Percentiles rank a stretch among this genome's conserved stretches.
phyloP scores from a whole-genome alignment of 2,113 vertebrate genomes.

The Eupsittula cactorum region DNA sequence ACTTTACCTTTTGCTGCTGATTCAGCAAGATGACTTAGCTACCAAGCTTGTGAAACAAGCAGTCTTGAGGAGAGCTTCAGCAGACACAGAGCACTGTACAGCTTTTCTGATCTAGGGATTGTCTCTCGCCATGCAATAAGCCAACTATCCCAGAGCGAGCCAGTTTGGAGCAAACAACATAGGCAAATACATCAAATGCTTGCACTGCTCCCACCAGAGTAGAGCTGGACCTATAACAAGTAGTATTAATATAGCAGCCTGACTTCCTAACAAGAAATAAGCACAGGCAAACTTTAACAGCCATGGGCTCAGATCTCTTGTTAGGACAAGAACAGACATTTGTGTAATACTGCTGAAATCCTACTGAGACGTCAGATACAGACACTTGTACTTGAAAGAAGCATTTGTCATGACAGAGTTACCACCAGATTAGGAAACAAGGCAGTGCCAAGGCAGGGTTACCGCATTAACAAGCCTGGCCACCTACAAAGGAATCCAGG shows the following conservation, averaged over 20 bases:
- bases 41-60: too few species aligned
- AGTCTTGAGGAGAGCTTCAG: neutral
- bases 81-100: neutral
- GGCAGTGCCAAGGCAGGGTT: neutral
- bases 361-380: neutral
- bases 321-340: neutral
- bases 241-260: rapidly evolving
- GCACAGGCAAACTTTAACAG: neutral
- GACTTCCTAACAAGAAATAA: neutral
- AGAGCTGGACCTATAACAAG: neutral
- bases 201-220: neutral
- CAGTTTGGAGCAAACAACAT: neutral
- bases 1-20: too few species aligned
- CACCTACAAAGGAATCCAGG: neutral
- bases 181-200: neutral
- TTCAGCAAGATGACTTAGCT: too few species aligned
- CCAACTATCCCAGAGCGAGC: neutral
- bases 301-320: neutral
- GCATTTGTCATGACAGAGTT: neutral
- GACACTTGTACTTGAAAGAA: neutral
- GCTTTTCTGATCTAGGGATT: neutral
- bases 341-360: neutral
- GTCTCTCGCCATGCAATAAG: neutral
- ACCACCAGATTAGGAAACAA: slow-evolving; percentile 12
- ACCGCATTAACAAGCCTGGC: neutral